These are phyloP conservation scores for Marmota monax DNA, from an alignment of 2,113 vertebrate species.

Conservation along the genomic window DNA sequence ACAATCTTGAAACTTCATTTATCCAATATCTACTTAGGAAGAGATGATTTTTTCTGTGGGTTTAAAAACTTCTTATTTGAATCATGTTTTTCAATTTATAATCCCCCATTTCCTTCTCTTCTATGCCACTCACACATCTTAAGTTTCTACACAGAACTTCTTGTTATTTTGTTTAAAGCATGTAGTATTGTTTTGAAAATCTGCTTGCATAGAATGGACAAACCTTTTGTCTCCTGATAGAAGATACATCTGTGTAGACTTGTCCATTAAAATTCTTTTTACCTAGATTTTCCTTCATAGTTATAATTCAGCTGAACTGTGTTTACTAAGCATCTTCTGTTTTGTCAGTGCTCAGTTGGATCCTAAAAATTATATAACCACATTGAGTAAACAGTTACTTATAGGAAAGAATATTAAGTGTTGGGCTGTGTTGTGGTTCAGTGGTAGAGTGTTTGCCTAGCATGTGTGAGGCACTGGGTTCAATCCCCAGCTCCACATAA, in stretches of 20 bases:
- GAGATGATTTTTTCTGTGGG: background rate
- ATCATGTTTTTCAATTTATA: background rate
- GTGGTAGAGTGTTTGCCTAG: no score
- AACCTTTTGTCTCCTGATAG: conserved; percentile 45
- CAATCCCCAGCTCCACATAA: no score
- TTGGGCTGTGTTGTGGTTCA: background rate
- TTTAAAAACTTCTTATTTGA: conserved; percentile 19
- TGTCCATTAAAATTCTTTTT: conserved; percentile 21
- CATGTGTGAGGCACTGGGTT: no score
- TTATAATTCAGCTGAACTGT: background rate
- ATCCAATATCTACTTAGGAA: background rate
- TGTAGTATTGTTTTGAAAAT: conserved; percentile 20
- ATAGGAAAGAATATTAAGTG: background rate
- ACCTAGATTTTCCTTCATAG: background rate
- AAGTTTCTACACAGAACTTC: conserved; percentile 2
- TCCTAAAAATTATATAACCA: background rate
- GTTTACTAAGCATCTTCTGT: conserved; percentile 39
- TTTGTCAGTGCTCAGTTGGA: background rate
- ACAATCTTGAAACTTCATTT: background rate
- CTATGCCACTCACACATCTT: background rate
- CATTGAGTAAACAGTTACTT: background rate
- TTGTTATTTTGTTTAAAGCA: conserved; percentile 50
- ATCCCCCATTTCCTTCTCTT: background rate
- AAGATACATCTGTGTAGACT: background rate
- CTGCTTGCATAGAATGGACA: background rate